Base-by-base conservation (phyloP, 2,113 vertebrate genomes). In the Solea senegalensis region DNA sequence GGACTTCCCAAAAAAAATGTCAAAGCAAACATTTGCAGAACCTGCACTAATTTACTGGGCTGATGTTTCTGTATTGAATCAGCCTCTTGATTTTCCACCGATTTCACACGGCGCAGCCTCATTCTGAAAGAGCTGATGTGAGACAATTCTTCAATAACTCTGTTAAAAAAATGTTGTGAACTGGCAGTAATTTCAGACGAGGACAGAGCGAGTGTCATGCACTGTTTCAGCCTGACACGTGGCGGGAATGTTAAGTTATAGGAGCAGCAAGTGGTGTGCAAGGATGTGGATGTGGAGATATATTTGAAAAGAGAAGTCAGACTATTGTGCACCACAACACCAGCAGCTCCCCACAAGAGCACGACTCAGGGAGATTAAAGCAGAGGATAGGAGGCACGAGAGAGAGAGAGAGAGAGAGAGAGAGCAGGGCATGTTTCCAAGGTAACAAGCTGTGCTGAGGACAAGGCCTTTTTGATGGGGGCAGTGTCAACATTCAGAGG, bases 381-480 rank as follows among this genome's bases (percentile, higher is more conserved):
- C 54, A 54, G 55, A 72, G 75, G 64, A 64, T 51, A 67, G 51
- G 26, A 21, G 21, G 21, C 21, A 21, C 1, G 21, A 21, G 21
- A 21, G 21, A 21, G 21, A 21, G 21, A 21, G 21, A 21, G 21
- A 21, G 21, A 72, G 50, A 68, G 65, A 68, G 60, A 77, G 52
- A 67, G 72, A 68, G 60, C 48, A 46, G 13, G 53, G 50, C 81
- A 63, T n/a, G 88, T 90, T 86, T 89, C 81, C 85, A 89, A 73
- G 89, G 84, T 71, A 86, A 91, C 81, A 16, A 46, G 70, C 59
- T 50, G 67, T 41, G 54, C 72, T 43, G 44, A 48, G 52, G 81
- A 72, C 55, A 73, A 53, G 56, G 74, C 26, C 63, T 64, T 81
- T 82, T 56, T 61, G 63, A 73, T 73, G 54, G 52, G 15, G 49